Base-by-base conservation (phyloP, 2,888 invertebrate species). In the Lithophane leautieri region DNA sequence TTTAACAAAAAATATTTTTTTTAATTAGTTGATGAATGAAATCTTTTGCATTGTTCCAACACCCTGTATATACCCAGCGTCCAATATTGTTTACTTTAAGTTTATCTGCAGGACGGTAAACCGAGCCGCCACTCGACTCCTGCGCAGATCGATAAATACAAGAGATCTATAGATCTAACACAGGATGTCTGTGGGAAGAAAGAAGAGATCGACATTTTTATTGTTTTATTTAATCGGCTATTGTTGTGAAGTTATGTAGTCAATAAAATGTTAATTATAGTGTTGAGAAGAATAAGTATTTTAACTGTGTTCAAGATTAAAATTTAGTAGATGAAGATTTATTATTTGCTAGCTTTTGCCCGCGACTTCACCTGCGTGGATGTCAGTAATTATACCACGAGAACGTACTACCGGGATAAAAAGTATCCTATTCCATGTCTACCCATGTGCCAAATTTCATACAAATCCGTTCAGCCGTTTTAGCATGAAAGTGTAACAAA, bases 101-200 rank as follows among this genome's bases (percentile, higher is more conserved):
- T 82, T 80, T 88, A 87, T 89, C 86, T 88, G 78, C 83, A 79
- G 75, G 88, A 78, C 78, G 80, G 89, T 88, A 84, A 89, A 86
- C 79, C 77, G 88, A 89, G 84, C 78, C 85, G 89, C 84, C 86
- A 90, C 81, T 52, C 77, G 85, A 90, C 86, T 85, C 85, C 52
- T 84, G 89, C 89, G 85, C 86, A 86, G 85, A 90, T 90, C 90
- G 88, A 91, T 90, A 85, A 88, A 87, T 84, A 88, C 67, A 79
- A 82, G 76, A 82, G 87, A 88, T 88, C 87, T 86, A 89, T 86
- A 88, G 82, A 83, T 84, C 79, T 69, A 52, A 60, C 54, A 81
- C 85, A 87, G 80, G 89, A 89, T 85, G 82, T 76, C 72, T 79
- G 89, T 88, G 88, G 82, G 88, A 88, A 87, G 82, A 80, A 84